These are phyloP conservation scores for Hyaena hyaena DNA, from an alignment of 2,113 vertebrate genomes.

Conservation along the genomic window DNA sequence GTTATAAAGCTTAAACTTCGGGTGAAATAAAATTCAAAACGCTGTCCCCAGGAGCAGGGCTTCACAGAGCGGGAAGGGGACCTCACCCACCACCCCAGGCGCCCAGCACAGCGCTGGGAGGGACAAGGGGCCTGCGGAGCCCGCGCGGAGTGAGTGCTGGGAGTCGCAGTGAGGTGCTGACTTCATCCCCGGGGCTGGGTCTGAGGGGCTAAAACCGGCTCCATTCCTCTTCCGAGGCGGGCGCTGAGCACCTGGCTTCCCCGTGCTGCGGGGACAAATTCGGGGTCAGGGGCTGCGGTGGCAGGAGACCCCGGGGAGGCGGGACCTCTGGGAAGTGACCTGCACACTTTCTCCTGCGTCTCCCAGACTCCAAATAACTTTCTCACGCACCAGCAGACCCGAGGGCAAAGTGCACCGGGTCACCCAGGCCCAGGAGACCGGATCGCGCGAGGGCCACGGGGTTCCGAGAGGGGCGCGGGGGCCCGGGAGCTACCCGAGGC, in stretches of 20 bases:
- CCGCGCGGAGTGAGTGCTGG: no score
- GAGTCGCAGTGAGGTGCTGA: not conserved
- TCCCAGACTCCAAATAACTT: not conserved
- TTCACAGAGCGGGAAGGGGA: no score
- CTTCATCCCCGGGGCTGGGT: not conserved
- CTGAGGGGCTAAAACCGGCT: fast-evolving
- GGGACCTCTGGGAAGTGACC: fast-evolving
- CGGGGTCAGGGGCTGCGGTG: fast-evolving
- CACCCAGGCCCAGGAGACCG: no score
- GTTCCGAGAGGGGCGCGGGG: not conserved
- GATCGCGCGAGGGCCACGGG: fast-evolving
- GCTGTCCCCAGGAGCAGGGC: fast-evolving
- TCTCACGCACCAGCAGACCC: fast-evolving
- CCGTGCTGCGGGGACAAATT: fast-evolving
- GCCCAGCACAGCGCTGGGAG: fast-evolving
- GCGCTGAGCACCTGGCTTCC: fast-evolving
- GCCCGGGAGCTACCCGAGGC: not conserved
- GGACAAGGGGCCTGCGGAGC: fast-evolving
- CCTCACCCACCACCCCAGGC: not conserved
- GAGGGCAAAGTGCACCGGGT: not conserved
- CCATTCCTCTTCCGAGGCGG: fast-evolving
- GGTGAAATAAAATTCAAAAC: not conserved
- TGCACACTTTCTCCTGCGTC: not conserved
- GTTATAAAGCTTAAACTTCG: not conserved
- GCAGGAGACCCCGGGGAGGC: fast-evolving